These are phyloP conservation scores for Procambarus clarkii DNA, from an alignment of 1,140 invertebrate genomes.

Conservation along the genomic window DNA sequence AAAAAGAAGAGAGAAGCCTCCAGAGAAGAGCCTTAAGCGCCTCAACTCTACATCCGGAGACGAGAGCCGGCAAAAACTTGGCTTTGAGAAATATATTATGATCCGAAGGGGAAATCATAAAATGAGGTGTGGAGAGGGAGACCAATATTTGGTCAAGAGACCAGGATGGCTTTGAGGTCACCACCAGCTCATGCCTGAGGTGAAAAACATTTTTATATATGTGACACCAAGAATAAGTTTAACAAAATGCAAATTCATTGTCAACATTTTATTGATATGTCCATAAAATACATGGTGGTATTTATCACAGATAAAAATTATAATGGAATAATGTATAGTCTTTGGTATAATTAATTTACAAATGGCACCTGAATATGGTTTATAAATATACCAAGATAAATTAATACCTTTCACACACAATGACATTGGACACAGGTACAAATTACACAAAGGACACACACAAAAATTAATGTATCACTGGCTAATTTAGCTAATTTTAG, in stretches of 20 bases:
- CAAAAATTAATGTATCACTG: not conserved
- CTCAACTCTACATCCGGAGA: no score
- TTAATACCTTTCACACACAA: not conserved
- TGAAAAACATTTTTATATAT: no score
- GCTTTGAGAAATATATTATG: no score
- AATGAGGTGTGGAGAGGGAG: no score
- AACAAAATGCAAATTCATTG: not conserved
- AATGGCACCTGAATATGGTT: not conserved
- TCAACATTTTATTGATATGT: constrained; percentile 2
- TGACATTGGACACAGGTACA: not conserved
- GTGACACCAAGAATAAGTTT: not conserved
- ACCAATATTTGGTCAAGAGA: no score
- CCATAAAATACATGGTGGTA: not conserved
- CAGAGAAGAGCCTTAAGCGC: no score
- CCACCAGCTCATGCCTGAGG: no score
- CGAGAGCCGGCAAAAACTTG: no score
- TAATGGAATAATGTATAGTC: constrained; percentile 3
- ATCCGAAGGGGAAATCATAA: no score
- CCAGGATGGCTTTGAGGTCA: no score
- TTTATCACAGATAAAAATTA: constrained; percentile 16
- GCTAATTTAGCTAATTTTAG: not conserved
- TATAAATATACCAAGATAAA: not conserved
- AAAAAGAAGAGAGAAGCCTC: no score
- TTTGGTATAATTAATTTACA: constrained; percentile 16
- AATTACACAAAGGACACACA: not conserved